These are phyloP conservation scores for Hyperoodon ampullatus DNA, from an alignment of 2,113 vertebrate genomes.

Conservation along the genomic window DNA sequence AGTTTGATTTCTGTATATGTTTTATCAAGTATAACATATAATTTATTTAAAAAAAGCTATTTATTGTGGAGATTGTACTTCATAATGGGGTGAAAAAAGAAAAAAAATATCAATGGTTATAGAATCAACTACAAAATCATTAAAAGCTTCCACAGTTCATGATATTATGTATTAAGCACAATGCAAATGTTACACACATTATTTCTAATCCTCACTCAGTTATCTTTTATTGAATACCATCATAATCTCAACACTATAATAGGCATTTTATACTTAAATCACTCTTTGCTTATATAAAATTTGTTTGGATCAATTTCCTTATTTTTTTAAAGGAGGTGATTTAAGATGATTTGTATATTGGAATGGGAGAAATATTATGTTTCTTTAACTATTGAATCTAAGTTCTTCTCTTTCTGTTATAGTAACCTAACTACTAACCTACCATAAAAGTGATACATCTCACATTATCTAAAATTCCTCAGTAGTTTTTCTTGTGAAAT, in stretches of 20 bases:
- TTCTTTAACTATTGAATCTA: not conserved
- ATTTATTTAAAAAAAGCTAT: not conserved
- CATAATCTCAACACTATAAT: not conserved
- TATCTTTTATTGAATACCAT: not conserved
- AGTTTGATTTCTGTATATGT: not conserved
- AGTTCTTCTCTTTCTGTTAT: not conserved
- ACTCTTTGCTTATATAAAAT: not conserved
- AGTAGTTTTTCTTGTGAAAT: not conserved
- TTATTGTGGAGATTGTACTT: not conserved
- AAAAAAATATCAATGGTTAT: not conserved
- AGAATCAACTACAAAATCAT: not conserved
- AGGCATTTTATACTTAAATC: not conserved
- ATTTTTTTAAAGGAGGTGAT: not conserved
- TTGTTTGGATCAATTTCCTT: not conserved
- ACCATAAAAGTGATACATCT: not conserved
- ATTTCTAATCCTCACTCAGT: not conserved
- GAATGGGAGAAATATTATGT: not conserved
- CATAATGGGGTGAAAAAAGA: not conserved
- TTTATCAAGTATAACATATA: not conserved
- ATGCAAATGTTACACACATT: not conserved
- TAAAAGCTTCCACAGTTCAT: not conserved
- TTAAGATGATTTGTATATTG: not conserved
- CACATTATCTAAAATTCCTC: not conserved
- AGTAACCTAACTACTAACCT: not conserved
- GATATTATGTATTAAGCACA: not conserved